phyloP scores from a whole-genome alignment of 2,797 vertebrate species.

The Dicrostonyx torquatus region DNA sequence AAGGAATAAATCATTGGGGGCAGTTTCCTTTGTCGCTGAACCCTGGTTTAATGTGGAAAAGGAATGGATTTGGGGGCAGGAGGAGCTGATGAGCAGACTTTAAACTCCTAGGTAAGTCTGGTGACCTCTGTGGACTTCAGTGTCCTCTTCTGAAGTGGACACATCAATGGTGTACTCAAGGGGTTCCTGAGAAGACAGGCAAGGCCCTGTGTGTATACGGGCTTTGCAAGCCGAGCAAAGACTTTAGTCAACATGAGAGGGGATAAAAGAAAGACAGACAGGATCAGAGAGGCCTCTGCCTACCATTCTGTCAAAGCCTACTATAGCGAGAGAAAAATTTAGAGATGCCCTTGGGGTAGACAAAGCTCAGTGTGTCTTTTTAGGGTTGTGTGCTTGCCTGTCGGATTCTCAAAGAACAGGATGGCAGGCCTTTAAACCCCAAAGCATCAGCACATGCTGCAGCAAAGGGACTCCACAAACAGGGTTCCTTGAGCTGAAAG shows the following conservation, averaged over 20 bases:
- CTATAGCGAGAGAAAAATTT: constrained; percentile 43
- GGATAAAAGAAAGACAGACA: background rate
- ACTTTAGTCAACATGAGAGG: background rate
- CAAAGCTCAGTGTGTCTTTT: constrained; percentile 46
- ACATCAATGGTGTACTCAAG: background rate
- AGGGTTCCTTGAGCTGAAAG: constrained; percentile 44
- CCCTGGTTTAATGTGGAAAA: background rate
- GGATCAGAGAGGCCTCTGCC: constrained; percentile 41
- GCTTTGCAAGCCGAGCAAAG: background rate
- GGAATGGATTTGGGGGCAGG: background rate
- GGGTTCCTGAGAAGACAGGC: background rate
- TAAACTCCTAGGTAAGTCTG: background rate
- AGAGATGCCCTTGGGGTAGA: constrained; percentile 49
- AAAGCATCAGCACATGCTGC: background rate
- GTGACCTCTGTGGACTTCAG: background rate
- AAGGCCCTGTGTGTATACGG: background rate
- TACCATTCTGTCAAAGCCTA: constrained; percentile 5
- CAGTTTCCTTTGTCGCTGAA: background rate
- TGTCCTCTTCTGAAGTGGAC: constrained; percentile 20
- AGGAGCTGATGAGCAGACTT: background rate
- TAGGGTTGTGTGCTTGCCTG: background rate
- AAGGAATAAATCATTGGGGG: background rate
- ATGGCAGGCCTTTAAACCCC: background rate
- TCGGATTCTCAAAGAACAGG: background rate
- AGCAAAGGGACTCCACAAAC: background rate